Base-by-base conservation (phyloP, 2,797 vertebrate genomes). In the Knipowitschia caucasica region DNA sequence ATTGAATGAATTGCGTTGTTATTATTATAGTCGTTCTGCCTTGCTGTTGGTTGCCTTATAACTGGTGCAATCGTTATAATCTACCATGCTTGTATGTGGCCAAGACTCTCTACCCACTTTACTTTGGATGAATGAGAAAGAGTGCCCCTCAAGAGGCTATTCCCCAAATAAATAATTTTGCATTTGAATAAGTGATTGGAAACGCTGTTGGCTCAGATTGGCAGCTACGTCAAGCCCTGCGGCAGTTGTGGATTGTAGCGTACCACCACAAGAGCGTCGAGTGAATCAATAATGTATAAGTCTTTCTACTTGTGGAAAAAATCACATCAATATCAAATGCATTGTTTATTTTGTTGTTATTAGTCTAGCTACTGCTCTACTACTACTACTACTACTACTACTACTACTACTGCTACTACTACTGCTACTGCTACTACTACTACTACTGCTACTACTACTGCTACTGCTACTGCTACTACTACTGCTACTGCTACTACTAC, bases 341-440 rank as follows among this genome's bases (percentile, higher is more conserved):
- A 17, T 38, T 2, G 34, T 7, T 38, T 10, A 38, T 38, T 38
- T 38, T 18, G 20, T 39, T 21, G 12, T 12, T 67, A 55, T 56
- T 63, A 40, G n/a, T n/a, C n/a, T 67, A 49, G 53, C 51, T 17
- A 3, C 65, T 53, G 26, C 4, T 18, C 53, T 63, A 31, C 23
- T 24, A 43, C 18, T 36, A n/a, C n/a, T n/a, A n/a, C n/a, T n/a
- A n/a, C n/a, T n/a, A n/a, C n/a, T n/a, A n/a, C n/a, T n/a, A n/a
- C n/a, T n/a, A n/a, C n/a, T n/a, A n/a, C n/a, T n/a, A n/a, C n/a
- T n/a, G n/a, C n/a, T n/a, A n/a, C n/a, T n/a, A n/a, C n/a, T n/a
- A n/a, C n/a, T n/a, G n/a, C n/a, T n/a, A n/a, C n/a, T n/a, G n/a
- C n/a, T n/a, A n/a, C n/a, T n/a, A n/a, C n/a, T n/a, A n/a, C n/a